Percentiles rank a stretch among this genome's conserved stretches.
Evolutionary conservation across 2,797 vertebrate genomes (phyloP).

Genomic region (Loris lydekkerianus): DNA sequence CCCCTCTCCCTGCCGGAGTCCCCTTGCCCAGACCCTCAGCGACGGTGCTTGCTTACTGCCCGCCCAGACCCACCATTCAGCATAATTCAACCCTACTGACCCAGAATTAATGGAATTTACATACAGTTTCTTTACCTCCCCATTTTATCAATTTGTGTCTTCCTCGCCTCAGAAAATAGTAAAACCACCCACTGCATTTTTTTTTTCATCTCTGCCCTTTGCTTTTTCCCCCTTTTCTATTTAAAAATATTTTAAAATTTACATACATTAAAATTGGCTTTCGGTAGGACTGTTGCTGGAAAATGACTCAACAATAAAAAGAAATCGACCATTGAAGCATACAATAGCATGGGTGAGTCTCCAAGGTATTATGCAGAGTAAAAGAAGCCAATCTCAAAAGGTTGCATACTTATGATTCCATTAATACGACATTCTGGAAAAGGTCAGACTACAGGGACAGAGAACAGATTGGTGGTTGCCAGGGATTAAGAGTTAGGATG

Average conservation of each 20-base stretch:
- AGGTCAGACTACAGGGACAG: neutral
- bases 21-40: neutral
- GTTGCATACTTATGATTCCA: neutral
- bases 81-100: neutral
- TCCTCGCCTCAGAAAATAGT: neutral
- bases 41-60: neutral
- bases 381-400: neutral
- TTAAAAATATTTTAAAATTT: constrained; percentile 39
- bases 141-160: neutral
- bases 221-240: neutral
- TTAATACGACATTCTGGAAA: constrained; percentile 16
- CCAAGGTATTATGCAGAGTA: neutral
- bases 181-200: neutral
- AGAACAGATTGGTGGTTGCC: neutral
- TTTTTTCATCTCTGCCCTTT: neutral
- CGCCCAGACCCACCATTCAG: too few relatives aligned
- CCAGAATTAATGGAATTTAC: neutral
- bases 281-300: neutral
- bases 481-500: neutral
- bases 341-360: neutral
- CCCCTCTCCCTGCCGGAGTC: accelerated
- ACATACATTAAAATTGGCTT: constrained; percentile 21
- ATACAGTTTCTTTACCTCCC: neutral
- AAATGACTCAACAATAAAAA: neutral
- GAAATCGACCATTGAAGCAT: neutral